Evolutionary conservation across 2,888 invertebrate species (phyloP).

Genomic region (Altica lythri): DNA sequence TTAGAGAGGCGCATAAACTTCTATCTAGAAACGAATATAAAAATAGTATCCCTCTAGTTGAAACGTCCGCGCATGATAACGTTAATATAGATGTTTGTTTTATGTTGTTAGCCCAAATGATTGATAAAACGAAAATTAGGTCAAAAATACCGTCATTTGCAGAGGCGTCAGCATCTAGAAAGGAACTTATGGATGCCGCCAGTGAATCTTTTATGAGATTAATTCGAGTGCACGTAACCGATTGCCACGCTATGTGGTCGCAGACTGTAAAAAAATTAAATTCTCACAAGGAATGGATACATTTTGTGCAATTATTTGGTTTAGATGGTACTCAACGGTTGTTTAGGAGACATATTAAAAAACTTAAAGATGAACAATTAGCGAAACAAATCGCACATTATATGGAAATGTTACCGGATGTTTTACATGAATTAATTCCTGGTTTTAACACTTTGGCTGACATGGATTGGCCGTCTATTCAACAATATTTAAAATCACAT

Average conservation of each 20-base stretch:
- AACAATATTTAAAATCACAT: slow-evolving; percentile 84
- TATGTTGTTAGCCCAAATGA: slow-evolving; percentile 86
- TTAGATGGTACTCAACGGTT: slow-evolving; percentile 68
- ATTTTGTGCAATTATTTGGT: slow-evolving; percentile 82
- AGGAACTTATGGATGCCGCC: slow-evolving; percentile 87
- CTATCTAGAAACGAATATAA: slow-evolving; percentile 91
- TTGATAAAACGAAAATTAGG: slow-evolving; percentile 84
- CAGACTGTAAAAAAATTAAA: slow-evolving; percentile 84
- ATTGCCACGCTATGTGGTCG: slow-evolving; percentile 84
- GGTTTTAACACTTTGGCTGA: slow-evolving; percentile 71
- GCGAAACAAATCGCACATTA: slow-evolving; percentile 76
- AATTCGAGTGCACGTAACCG: slow-evolving; percentile 81
- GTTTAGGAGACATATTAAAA: slow-evolving; percentile 78
- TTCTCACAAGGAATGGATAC: slow-evolving; percentile 86
- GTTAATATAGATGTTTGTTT: slow-evolving; percentile 95
- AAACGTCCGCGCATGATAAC: slow-evolving; percentile 94
- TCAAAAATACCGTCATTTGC: slow-evolving; percentile 72
- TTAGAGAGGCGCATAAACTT: slow-evolving; percentile 87
- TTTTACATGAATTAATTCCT: slow-evolving; percentile 78
- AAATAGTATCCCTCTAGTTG: slow-evolving; percentile 84
- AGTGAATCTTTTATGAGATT: slow-evolving; percentile 89
- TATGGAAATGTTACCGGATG: slow-evolving; percentile 76
- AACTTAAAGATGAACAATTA: slow-evolving; percentile 80
- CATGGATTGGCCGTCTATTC: slow-evolving; percentile 88
- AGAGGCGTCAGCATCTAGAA: slow-evolving; percentile 83